Evolutionary conservation across 37 sponge, comb jelly and placozoan species (phyloP), one percentile per base, ranked within the genome.

Genomic region (Theonella swinhoei): DNA sequence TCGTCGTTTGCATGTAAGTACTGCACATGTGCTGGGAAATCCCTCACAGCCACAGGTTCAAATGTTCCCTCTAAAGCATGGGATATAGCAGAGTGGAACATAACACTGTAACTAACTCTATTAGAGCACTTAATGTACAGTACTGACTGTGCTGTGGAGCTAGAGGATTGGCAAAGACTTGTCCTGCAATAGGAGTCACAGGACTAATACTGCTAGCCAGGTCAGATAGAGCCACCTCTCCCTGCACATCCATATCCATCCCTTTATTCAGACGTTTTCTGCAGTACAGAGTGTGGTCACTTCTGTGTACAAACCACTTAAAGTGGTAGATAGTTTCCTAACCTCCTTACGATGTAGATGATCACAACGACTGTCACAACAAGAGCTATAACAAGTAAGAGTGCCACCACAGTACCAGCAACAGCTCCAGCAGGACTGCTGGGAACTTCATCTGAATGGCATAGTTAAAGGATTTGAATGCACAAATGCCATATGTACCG

Each of bases 1-100:
- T 91, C 90, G 84, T 91, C 94, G 68, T 96, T 91, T 1, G 94
- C 80, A 58, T 90, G 92, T 79, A 94, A 80, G 8, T 77, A 62
- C n/a, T 58, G 58, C 22, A 93, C 92, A 85, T 96, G 90, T 4
- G 64, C 84, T 59, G 87, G 74, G 70, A 94, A 96, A 0, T 86
- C 66, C 11, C 38, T 0, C 23, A 94, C 72, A 34, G 77, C 70
- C 8, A 96, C 61, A 3, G 96, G 86, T 23, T 84, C 69, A 8
- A 74, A 9, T 0, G 80, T 73, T 0, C 63, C 89, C 71, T 70
- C 85, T 88, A 40, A 11, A 68, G 30, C 29, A 32, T 9, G 29
- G 25, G 25, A 26, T 24, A 33, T 70, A 4, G 5, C 37, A 47
- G 14, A 47, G 54, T 47, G 54, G 54, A 47, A 47, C 14, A 47